Conservation (phyloP, 2,888 invertebrate species). For the Synergus itoensis region DNA sequence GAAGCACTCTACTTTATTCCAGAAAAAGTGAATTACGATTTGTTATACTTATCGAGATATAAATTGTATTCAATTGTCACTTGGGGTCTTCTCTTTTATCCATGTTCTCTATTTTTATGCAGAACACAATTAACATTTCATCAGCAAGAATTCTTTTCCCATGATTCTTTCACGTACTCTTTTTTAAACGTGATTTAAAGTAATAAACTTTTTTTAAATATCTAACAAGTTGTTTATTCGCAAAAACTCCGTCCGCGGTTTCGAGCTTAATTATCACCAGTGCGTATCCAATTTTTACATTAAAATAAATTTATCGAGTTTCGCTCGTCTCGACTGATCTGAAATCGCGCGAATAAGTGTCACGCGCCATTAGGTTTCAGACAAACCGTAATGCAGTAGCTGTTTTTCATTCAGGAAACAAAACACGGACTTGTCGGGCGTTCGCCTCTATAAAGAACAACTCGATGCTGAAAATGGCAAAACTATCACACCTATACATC, state of each 20-base stretch:
- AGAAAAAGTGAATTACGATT: constrained; percentile 18
- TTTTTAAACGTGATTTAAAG: neutral
- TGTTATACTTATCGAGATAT: neutral
- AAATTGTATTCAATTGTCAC: constrained; percentile 2
- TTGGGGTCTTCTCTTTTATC: neutral
- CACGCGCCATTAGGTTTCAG: constrained; percentile 34
- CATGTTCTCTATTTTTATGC: neutral
- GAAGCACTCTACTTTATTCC: neutral
- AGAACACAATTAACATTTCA: neutral
- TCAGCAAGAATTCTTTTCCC: neutral
- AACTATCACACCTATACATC: constrained; percentile 13
- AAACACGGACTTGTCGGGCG: neutral
- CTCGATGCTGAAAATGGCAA: neutral
- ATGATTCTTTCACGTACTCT: neutral
- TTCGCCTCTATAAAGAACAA: neutral
- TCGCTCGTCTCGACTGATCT: constrained; percentile 1
- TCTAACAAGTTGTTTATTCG: neutral
- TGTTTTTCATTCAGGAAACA: constrained; percentile 27
- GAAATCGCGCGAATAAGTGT: constrained; percentile 36
- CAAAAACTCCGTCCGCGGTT: neutral
- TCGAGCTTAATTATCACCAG: neutral
- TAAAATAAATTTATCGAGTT: constrained; percentile 23
- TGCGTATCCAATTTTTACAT: constrained; percentile 11
- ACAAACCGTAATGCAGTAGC: constrained; percentile 9
- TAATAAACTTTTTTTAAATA: neutral